phyloP scores from a whole-genome alignment of 1,140 invertebrate species.

The Zaprionus vittiger region DNA sequence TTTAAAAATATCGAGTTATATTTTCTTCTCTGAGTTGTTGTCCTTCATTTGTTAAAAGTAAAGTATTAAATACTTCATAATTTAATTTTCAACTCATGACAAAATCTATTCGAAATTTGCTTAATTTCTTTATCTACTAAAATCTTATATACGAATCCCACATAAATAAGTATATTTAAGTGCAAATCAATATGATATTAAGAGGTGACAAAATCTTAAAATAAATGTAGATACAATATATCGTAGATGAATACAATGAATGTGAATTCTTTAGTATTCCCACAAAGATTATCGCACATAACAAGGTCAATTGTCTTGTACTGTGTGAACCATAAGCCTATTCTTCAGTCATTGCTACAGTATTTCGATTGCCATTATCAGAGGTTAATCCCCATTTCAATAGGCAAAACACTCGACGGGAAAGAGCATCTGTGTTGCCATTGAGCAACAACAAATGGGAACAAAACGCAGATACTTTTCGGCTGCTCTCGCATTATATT shows the following conservation, averaged over 20 bases:
- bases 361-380: slow-evolving; percentile 55
- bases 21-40: no score
- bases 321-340: no score
- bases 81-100: no score
- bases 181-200: no score
- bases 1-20: no score
- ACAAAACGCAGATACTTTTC: slow-evolving; percentile 61
- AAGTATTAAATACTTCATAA: no score
- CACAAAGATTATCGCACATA: not conserved
- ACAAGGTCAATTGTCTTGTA: not conserved
- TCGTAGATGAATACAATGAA: not conserved
- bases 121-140: no score
- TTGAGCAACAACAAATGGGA: slow-evolving; percentile 34
- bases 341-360: no score
- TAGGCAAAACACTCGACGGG: slow-evolving; percentile 39
- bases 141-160: no score
- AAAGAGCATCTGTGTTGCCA: slow-evolving; percentile 67
- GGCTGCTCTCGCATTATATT: slow-evolving; percentile 61
- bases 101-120: no score
- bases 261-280: not conserved
- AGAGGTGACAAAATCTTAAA: not conserved
- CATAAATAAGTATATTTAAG: no score
- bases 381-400: slow-evolving; percentile 55
- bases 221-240: not conserved
- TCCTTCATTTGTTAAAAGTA: no score